Conservation (phyloP, 2,888 invertebrate species). For the Pharmacophagus antenor region DNA sequence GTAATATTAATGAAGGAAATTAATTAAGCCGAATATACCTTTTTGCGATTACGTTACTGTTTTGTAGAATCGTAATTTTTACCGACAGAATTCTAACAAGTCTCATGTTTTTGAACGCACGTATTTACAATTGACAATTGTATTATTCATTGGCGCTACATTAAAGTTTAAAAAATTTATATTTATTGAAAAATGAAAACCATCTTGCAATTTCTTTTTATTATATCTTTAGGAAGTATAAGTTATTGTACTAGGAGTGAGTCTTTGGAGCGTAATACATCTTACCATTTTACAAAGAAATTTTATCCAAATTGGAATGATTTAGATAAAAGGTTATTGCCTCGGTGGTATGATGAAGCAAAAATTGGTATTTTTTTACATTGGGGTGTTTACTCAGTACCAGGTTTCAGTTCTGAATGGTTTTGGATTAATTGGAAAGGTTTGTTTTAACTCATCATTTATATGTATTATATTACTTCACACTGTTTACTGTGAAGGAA, state of each 20-base stretch:
- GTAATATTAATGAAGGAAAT: too few relatives aligned
- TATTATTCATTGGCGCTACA: slow-evolving; percentile 16
- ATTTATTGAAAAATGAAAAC: neutral
- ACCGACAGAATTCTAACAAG: neutral
- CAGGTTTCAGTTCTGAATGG: slow-evolving; percentile 94
- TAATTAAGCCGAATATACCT: too few relatives aligned
- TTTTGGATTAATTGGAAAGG: slow-evolving; percentile 93
- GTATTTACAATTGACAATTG: neutral
- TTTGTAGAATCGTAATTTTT: too few relatives aligned
- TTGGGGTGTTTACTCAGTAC: slow-evolving; percentile 96
- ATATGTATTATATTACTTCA: too few relatives aligned
- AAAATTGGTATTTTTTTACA: slow-evolving; percentile 96
- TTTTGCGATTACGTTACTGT: too few relatives aligned
- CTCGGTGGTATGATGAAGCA: slow-evolving; percentile 93
- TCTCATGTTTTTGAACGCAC: slow-evolving; percentile 1
- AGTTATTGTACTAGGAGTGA: slow-evolving; percentile 20
- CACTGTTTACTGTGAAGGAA: too few relatives aligned
- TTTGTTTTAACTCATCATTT: slow-evolving; percentile 45
- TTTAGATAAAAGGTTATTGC: slow-evolving; percentile 91
- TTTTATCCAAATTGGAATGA: slow-evolving; percentile 91
- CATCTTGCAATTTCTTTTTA: slow-evolving; percentile 9
- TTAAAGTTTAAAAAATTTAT: slow-evolving; percentile 6
- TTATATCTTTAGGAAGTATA: slow-evolving; percentile 32
- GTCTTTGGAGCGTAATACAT: slow-evolving; percentile 15
- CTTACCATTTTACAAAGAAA: slow-evolving; percentile 33